Base-by-base conservation (phyloP, 2,113 vertebrate species). In the Myxocyprinus asiaticus region DNA sequence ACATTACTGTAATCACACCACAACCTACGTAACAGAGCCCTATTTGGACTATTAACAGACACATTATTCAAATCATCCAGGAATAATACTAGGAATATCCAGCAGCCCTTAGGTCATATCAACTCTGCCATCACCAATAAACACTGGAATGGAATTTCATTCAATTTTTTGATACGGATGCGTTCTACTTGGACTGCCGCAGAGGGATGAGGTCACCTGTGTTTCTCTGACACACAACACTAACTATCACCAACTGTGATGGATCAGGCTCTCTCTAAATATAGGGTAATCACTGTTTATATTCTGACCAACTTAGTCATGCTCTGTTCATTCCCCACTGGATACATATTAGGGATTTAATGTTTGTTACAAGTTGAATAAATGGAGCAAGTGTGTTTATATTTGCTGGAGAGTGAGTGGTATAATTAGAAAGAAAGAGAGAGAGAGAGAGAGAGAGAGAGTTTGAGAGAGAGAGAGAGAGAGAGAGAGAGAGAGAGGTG, bases 311-410 rank as follows among this genome's bases (percentile, higher is more conserved):
- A 63, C 55, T 47, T 67, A 58, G 62, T 78, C 79, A 47, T 74
- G 64, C 42, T 67, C 70, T 14, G 17, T 64, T 71, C 48, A 44
- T 43, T 64, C 14, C 17, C 44, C n/a, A 11, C 10, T 10, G 43
- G 51, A 76, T 79, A 79, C 77, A 79, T 84, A 76, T 84, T 79
- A 84, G 83, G 83, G 75, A 79, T 64, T 77, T 71, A 65, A 53
- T 74, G 82, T 84, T 81, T 84, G 79, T 78, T 81, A 81, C 56
- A 63, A 80, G 64, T 64, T 71, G 76, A 79, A 73, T 81, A 78
- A 84, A 79, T 79, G 79, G 67, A 84, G 74, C 4, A 2, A 59
- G 50, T 67, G 72, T 84, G 76, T 84, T 84, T 84, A 84, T 78
- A 76, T 78, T 69, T 63, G 65, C 70, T 84, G 64, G n/a, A 74